Base-by-base conservation (phyloP, 2,797 vertebrate species). In the Acropternis orthonyx region DNA sequence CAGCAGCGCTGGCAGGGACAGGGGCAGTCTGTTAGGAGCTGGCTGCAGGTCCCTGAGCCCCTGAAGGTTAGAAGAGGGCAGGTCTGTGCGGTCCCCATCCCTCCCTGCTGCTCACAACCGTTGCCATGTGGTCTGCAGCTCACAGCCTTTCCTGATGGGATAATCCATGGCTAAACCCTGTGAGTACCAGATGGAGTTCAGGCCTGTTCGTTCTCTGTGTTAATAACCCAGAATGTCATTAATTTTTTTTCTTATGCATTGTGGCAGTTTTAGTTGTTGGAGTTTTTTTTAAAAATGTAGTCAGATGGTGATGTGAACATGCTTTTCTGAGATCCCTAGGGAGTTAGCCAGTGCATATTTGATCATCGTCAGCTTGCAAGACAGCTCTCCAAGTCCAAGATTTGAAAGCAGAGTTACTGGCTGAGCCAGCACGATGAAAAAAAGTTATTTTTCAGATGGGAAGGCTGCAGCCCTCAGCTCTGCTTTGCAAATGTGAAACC, bases 41-140 rank as follows among this genome's bases (percentile, higher is more conserved):
- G 69, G 32, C 77, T 89, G 74, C 63, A 71, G 85, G 95, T 92
- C 85, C 73, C 94, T 72, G 65, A 82, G 69, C 54, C 91, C 93
- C 90, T 81, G 87, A 93, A 97, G 96, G 94, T 97, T 95, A 95
- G 67, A n/a, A 94, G 90, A 96, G 92, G 96, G 96, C 88, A 85
- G 58, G 56, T 68, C 77, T 79, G 48, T 2, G 2, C 69, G 68
- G 37, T 55, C 30, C n/a, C 39, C 32, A 44, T 85, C 65, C 37
- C 51, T 94, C 55, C 94, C 68, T 94, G 41, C 75, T 91, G 89
- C 84, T 95, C 54, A 15, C 54, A 76, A 46, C 19, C 2, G 5
- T 79, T 92, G 75, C 95, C 94, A 96, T 95, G 88, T 90, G 88
- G 52, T 79, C 59, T 89, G 85, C 54, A 93, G 83, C 89, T 87